phyloP scores from a whole-genome alignment of 2,113 vertebrate species.

The Oreotragus oreotragus region DNA sequence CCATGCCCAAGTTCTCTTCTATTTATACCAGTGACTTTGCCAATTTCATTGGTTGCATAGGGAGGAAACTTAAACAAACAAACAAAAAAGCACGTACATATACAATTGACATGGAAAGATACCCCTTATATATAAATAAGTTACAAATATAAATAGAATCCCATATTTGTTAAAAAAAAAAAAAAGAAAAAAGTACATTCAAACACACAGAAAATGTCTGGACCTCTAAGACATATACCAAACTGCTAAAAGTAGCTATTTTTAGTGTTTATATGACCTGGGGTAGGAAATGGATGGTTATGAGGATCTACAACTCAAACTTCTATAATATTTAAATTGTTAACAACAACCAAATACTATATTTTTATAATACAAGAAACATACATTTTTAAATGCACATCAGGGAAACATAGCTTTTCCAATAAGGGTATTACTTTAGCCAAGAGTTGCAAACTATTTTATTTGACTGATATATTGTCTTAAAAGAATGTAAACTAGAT shows the following conservation, averaged over 20 bases:
- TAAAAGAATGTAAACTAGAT: neutral
- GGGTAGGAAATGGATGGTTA: neutral
- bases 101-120: neutral
- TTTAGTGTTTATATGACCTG: neutral
- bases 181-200: neutral
- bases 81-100: neutral
- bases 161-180: neutral
- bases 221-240: neutral
- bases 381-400: neutral
- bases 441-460: constrained; percentile 5
- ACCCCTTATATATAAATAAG: neutral
- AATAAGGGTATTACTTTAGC: constrained; percentile 13
- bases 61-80: constrained; percentile 91
- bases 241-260: constrained; percentile 3
- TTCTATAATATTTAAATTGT: neutral
- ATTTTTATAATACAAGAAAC: neutral
- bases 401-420: neutral
- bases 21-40: constrained; percentile 90
- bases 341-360: neutral
- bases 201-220: neutral
- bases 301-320: neutral
- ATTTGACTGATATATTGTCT: neutral
- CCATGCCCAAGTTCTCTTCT: constrained; percentile 96
- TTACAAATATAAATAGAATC: neutral
- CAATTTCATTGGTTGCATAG: constrained; percentile 97